Base-by-base conservation (phyloP, 2,797 vertebrate species). In the Cichlasoma orientale region DNA sequence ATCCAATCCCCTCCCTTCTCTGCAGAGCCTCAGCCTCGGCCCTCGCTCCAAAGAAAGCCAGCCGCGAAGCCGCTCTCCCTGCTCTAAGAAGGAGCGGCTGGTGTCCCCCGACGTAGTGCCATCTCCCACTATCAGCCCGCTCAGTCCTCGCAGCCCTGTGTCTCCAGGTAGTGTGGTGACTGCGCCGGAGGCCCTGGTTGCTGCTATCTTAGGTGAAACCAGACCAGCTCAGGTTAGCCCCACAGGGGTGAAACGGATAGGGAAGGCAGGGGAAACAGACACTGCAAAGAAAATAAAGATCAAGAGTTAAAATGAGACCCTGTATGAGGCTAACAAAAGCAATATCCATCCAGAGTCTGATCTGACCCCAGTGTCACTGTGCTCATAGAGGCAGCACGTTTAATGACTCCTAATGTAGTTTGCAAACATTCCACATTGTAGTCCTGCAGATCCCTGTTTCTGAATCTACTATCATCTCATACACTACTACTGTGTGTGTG, bases 11-110 rank as follows among this genome's bases (percentile, higher is more conserved):
- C 82, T 96, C 90, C 78, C 96, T 79, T 5, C 95, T 84, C 1
- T 98, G 91, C 93, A 96, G 93, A 52, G 96, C 94, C 90, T 97
- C 93, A 93, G 97, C 89, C 86, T 93, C 74, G 72, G 97, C 66
- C 97, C 97, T 10, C 97, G 96, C 0, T 95, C 97, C 75, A 95
- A 95, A 2, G 97, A 98, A 12, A 55, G 89, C 53, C 85, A 84
- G 5, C 87, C 93, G 38, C 94, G 90, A 21, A 97, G 96, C 88
- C 96, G 95, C 44, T 97, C 97, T 0, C 97, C 97, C 0, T 94
- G 91, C 91, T 91, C 96, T 73, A 92, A 92, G 91, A 79, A 95
- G 87, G 90, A 97, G 89, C 88, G 95, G 47, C 91, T 97, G 82
- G 88, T 96, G 38, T 96, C 95, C 53, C 90, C 94, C 0, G 86